Evolutionary conservation across 2,888 invertebrate species (phyloP).

Genomic region (Mythimna vitellina): DNA sequence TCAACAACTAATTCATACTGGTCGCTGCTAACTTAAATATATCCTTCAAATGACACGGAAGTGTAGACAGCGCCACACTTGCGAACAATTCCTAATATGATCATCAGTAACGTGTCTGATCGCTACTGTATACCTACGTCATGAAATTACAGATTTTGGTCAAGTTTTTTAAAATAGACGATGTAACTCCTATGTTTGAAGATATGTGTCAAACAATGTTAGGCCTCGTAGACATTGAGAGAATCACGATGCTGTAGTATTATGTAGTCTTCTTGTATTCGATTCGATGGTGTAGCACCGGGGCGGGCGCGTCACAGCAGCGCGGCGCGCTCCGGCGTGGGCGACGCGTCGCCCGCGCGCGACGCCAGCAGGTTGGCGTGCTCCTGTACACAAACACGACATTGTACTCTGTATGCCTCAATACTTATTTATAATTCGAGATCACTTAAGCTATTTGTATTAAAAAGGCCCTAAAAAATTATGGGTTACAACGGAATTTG

Average conservation of each 20-base stretch:
- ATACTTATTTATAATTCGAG: too few relatives aligned
- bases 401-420: too few relatives aligned
- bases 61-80: background rate
- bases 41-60: conserved; percentile 34
- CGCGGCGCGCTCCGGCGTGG: conserved; percentile 79
- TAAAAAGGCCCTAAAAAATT: too few relatives aligned
- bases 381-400: conserved; percentile 64
- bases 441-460: too few relatives aligned
- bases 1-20: background rate
- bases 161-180: conserved; percentile 23
- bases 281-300: background rate
- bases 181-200: conserved; percentile 18
- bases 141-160: conserved; percentile 39
- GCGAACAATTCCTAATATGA: background rate
- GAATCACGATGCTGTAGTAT: background rate
- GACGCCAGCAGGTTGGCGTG: conserved; percentile 75
- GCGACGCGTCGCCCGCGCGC: conserved; percentile 59
- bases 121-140: conserved; percentile 22
- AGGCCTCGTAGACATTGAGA: conserved; percentile 22
- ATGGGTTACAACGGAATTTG: too few relatives aligned
- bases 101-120: background rate
- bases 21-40: conserved; percentile 17
- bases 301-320: conserved; percentile 63
- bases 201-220: conserved; percentile 10
- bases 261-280: background rate